Conservation (phyloP, 2,888 invertebrate genomes). For the Petrolisthes cinctipes region DNA sequence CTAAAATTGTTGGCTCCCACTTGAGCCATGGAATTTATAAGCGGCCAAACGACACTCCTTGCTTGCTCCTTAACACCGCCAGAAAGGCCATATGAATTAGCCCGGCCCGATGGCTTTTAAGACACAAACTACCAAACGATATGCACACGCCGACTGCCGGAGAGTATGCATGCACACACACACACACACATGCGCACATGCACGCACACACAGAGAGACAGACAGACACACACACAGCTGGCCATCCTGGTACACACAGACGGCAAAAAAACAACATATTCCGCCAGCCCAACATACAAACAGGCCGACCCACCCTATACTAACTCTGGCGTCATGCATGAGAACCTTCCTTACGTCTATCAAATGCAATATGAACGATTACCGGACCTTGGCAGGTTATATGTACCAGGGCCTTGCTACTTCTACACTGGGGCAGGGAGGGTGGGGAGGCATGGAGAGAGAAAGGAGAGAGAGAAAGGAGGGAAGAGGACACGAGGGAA, state of each 20-base stretch:
- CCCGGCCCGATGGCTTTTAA: background rate
- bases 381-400: constrained; percentile 19
- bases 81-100: background rate
- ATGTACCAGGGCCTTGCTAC: constrained; percentile 33
- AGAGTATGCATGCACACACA: background rate
- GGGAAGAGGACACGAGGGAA: background rate
- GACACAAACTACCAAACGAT: constrained; percentile 15
- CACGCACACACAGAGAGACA: background rate
- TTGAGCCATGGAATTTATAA: constrained; percentile 43
- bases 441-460: constrained; percentile 21
- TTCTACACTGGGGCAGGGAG: constrained; percentile 24
- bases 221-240: background rate
- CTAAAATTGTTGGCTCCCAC: constrained; percentile 48
- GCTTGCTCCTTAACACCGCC: constrained; percentile 4
- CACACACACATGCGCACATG: background rate
- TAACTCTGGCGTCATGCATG: constrained; percentile 42
- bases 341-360: constrained; percentile 46
- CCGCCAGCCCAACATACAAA: background rate
- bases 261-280: background rate
- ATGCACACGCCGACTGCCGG: background rate
- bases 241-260: background rate
- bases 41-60: constrained; percentile 27
- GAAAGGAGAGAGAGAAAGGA: background rate
- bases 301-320: constrained; percentile 15
- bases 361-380: constrained; percentile 59